These are phyloP conservation scores for Nymphicus hollandicus DNA, from an alignment of 2,113 vertebrate species.

Conservation along the genomic window DNA sequence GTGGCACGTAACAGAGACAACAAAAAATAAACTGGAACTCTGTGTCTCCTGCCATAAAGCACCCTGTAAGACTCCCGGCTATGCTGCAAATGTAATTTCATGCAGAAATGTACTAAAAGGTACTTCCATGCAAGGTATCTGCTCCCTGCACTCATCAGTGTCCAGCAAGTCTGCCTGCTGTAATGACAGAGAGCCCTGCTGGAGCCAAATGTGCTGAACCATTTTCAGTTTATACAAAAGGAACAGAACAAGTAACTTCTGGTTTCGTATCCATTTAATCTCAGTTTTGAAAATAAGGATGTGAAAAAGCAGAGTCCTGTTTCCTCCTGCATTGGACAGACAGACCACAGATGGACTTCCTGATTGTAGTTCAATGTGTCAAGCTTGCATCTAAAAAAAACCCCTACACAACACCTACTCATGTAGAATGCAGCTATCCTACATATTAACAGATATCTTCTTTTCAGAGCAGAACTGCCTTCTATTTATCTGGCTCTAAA, in stretches of 20 bases:
- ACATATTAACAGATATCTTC: background rate
- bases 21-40: background rate
- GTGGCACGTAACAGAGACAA: background rate
- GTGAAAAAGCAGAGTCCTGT: background rate
- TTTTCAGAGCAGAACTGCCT: background rate
- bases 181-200: background rate
- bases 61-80: background rate
- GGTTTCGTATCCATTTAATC: background rate
- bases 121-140: background rate
- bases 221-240: background rate
- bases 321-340: background rate
- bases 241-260: background rate
- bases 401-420: background rate
- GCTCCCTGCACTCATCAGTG: fast-evolving
- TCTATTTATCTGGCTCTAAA: background rate
- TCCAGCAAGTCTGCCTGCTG: background rate
- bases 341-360: background rate
- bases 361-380: background rate
- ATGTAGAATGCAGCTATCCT: background rate
- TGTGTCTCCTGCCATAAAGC: background rate
- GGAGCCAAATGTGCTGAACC: background rate
- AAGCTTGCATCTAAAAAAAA: background rate
- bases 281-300: background rate
- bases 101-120: background rate
- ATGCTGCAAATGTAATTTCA: background rate